Evolutionary conservation across 2,113 vertebrate genomes (phyloP), one percentile per base, ranked within the genome.

Genomic region (Pluvianellus socialis): DNA sequence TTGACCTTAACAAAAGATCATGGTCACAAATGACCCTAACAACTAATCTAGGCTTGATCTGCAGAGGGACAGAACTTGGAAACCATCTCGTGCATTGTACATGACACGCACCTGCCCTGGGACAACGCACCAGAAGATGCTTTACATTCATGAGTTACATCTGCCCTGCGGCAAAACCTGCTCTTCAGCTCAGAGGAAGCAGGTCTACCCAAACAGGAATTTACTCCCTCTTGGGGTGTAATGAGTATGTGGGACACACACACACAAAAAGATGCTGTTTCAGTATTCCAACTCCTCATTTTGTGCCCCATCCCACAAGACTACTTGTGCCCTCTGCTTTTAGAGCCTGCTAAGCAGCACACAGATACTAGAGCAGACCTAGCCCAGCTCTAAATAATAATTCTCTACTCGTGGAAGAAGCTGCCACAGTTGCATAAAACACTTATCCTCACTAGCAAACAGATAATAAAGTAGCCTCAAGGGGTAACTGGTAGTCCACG

Each of bases 1-100:
- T 5, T 91, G 92, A 86, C 93, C 90, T 95, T 88, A 94, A 92
- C 76, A 94, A 93, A 95, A 92, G 85, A 94, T 87, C 91, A 73
- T 5, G 70, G 50, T 33, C 86, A 2, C 76, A 92, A 82, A 49
- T 82, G 47, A 94, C 86, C 85, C 67, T n/a, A 74, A 85, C 61
- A 59, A 88, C 81, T 94, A 90, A 95, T 79, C 35, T 49, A 56
- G 38, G 55, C 16, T 79, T 59, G 26, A 79, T 85, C 50, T 94
- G 70, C 50, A 82, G 50, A 66, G 40, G 38, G 26, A 79, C 33
- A 88, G 66, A 86, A 59, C 7, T n/a, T 62, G 58, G 91, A 95
- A 95, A 56, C 17, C 28, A 52, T n/a, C 49, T n/a, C 61, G 22
- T 30, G 8, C 38, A 63, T 8, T 65, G 71, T 18, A 45, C 35